Conservation (phyloP, 1,140 invertebrate genomes). For the Micrasema minimum region DNA sequence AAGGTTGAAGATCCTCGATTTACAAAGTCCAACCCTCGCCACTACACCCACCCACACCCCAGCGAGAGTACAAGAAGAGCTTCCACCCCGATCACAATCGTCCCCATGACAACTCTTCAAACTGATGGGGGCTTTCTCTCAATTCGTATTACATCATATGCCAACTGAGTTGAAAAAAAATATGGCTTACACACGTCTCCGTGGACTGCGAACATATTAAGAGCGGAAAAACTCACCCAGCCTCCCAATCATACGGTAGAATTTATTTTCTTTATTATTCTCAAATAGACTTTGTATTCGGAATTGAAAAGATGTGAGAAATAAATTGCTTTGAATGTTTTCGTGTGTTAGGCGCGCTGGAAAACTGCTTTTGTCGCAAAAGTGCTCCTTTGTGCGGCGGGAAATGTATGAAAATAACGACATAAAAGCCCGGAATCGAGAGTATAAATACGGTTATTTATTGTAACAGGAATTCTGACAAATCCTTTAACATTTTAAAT, state of each 20-base stretch:
- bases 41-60: background rate
- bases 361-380: conserved; percentile 44
- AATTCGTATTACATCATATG: conserved; percentile 53
- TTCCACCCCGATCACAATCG: conserved; percentile 35
- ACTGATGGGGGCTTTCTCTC: conserved; percentile 44
- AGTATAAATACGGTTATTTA: conserved; percentile 35
- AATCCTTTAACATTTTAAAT: conserved; percentile 31
- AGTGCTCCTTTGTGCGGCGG: conserved; percentile 37
- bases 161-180: conserved; percentile 52
- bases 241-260: conserved; percentile 42
- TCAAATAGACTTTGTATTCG: conserved; percentile 46
- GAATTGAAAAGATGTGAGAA: conserved; percentile 46
- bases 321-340: conserved; percentile 47
- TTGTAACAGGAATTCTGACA: conserved; percentile 33
- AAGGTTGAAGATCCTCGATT: conserved; percentile 32
- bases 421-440: conserved; percentile 33
- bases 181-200: conserved; percentile 47
- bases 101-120: conserved; percentile 48
- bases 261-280: conserved; percentile 48
- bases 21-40: conserved; percentile 6
- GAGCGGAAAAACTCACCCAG: conserved; percentile 17
- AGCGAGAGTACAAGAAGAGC: conserved; percentile 5
- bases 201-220: conserved; percentile 42
- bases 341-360: conserved; percentile 35
- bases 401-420: conserved; percentile 40